phyloP scores from a whole-genome alignment of 2,888 invertebrate species.

The Epirrhoe tristata region DNA sequence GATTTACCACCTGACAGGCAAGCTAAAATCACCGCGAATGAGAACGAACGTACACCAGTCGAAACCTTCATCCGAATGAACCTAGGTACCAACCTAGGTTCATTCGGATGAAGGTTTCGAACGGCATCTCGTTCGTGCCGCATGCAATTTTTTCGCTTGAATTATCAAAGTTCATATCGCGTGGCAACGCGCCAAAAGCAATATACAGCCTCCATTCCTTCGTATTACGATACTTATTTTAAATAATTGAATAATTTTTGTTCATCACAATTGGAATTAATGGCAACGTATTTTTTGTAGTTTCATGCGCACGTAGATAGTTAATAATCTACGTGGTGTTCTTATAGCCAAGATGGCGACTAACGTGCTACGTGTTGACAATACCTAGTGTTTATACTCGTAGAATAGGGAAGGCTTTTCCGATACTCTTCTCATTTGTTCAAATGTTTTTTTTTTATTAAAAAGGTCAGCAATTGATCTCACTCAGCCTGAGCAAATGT shows the following conservation, averaged over 20 bases:
- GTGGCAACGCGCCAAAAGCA: slow-evolving; percentile 39
- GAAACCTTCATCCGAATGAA: no score
- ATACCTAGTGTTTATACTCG: neutral
- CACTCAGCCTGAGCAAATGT: no score
- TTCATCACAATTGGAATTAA: slow-evolving; percentile 33
- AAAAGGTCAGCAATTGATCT: no score
- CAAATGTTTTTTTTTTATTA: neutral
- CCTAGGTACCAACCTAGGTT: no score
- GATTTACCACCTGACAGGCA: no score
- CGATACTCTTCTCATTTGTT: neutral
- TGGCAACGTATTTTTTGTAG: neutral
- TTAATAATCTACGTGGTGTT: neutral
- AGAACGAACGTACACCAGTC: no score
- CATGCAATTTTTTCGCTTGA: slow-evolving; percentile 25
- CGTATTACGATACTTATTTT: slow-evolving; percentile 41
- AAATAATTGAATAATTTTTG: slow-evolving; percentile 43
- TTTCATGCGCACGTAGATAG: neutral
- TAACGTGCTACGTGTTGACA: neutral
- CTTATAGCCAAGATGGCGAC: neutral
- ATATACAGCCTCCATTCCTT: slow-evolving; percentile 37
- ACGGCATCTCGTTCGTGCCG: slow-evolving; percentile 7
- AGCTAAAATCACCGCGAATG: no score
- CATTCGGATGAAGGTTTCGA: neutral
- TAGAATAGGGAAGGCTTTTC: neutral
- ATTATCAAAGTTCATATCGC: slow-evolving; percentile 34